A percentile compares a stretch with the other conserved stretches of the same genome.
Conservation (phyloP, 2,113 vertebrate genomes). For the Oreamnos americanus region DNA sequence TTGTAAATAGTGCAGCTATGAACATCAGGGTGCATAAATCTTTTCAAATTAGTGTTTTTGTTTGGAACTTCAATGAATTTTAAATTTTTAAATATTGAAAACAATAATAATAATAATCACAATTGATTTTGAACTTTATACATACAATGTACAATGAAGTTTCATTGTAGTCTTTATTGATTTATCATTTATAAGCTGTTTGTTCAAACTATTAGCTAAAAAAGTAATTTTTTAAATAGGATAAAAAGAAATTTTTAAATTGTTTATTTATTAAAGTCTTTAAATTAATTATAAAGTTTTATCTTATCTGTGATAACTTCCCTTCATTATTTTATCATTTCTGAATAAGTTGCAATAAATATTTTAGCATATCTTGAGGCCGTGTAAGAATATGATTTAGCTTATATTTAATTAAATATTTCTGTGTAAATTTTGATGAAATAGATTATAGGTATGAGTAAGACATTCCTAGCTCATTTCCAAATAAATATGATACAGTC, state of each 20-base stretch:
- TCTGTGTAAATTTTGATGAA: not conserved
- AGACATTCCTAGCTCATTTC: not conserved
- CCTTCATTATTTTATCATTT: not conserved
- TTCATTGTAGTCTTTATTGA: not conserved
- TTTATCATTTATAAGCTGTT: not conserved
- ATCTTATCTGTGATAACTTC: not conserved
- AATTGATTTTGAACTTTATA: not conserved
- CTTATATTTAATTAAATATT: not conserved
- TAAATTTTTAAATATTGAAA: not conserved
- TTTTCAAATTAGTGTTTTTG: not conserved
- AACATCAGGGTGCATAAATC: not conserved
- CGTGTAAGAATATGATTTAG: not conserved
- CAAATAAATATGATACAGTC: not conserved
- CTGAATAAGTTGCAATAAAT: not conserved
- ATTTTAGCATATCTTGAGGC: not conserved
- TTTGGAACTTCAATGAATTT: not conserved
- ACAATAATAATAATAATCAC: not conserved
- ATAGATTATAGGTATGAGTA: not conserved
- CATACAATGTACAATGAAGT: not conserved
- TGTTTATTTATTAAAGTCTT: not conserved
- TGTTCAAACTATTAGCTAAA: not conserved
- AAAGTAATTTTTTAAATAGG: not conserved
- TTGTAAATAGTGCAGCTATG: not conserved
- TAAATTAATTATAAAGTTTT: not conserved
- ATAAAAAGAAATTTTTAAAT: not conserved